These are phyloP conservation scores for Nesoenas mayeri DNA, from an alignment of 2,113 vertebrate genomes.

Conservation along the genomic window DNA sequence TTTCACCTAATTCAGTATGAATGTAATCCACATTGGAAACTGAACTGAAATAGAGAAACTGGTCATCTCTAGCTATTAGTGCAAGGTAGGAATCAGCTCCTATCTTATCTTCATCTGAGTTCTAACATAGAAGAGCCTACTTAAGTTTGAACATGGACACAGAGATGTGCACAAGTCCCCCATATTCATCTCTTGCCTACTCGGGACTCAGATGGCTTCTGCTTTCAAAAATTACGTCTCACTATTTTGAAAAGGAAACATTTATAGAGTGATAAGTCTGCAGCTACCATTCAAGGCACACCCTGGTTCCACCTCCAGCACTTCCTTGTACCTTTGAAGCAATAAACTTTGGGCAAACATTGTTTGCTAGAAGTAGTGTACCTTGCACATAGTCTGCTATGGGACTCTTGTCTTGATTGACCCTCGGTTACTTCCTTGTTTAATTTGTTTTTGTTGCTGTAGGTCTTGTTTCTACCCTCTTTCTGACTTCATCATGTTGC, in stretches of 20 bases:
- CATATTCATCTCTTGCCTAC: neutral
- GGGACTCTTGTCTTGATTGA: neutral
- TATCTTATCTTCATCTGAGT: neutral
- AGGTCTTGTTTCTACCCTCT: neutral
- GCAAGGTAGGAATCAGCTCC: rapidly evolving
- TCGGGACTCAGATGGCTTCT: neutral
- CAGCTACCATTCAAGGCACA: neutral
- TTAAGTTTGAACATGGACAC: neutral
- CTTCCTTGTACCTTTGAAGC: neutral
- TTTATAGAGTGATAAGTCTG: neutral
- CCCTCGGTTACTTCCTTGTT: neutral
- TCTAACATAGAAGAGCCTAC: neutral
- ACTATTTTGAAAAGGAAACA: neutral
- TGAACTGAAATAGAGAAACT: neutral
- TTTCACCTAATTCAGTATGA: neutral
- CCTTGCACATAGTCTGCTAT: neutral
- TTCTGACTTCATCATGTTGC: neutral
- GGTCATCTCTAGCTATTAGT: neutral
- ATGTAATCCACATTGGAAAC: neutral
- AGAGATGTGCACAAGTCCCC: neutral
- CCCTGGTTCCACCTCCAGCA: neutral
- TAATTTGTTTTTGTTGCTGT: neutral
- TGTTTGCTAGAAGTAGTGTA: neutral
- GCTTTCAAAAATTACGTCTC: neutral
- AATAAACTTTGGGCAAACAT: neutral